phyloP scores from a whole-genome alignment of 30 jellyfish, hydroid and myxozoan genomes.

The Morbakka virulenta region DNA sequence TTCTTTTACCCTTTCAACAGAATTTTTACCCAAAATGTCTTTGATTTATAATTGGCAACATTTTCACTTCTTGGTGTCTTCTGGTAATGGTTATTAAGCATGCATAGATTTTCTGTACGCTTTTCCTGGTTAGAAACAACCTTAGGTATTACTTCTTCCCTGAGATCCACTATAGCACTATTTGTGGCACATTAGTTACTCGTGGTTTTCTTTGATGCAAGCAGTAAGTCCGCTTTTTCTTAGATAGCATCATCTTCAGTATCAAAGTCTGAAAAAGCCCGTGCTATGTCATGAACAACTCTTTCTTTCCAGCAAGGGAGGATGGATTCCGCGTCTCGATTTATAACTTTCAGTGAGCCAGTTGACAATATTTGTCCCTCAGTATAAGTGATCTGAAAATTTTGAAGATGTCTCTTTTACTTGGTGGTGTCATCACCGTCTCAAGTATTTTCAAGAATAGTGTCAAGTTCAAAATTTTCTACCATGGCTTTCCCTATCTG shows the following conservation, averaged over 20 bases:
- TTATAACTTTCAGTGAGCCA: conserved; percentile 18
- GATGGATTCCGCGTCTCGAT: conserved; percentile 47
- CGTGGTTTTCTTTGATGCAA: conserved; percentile 20
- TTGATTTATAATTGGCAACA: too few species aligned
- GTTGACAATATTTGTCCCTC: conserved; percentile 1
- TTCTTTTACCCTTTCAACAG: too few species aligned
- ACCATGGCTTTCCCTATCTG: conserved; percentile 7
- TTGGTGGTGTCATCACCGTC: conserved; percentile 47
- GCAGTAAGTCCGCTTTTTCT: neutral
- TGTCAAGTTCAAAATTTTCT: neutral
- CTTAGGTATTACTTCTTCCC: conserved; percentile 27
- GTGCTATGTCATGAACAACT: conserved; percentile 14
- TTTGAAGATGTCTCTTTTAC: conserved; percentile 28
- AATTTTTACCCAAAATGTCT: too few species aligned
- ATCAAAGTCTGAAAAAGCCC: neutral
- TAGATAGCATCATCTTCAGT: conserved; percentile 12
- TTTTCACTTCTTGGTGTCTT: too few species aligned
- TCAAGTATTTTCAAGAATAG: neutral
- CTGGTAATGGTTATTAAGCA: too few species aligned
- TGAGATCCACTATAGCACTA: neutral
- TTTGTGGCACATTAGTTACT: conserved; percentile 19
- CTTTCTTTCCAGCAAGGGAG: conserved; percentile 12
- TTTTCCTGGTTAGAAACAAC: neutral
- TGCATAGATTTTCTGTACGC: too few species aligned
- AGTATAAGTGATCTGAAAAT: conserved; percentile 19